Percentiles rank a stretch among this genome's conserved stretches.
Evolutionary conservation across 2,888 invertebrate species (phyloP).

Genomic region (Diplolepis rosae): DNA sequence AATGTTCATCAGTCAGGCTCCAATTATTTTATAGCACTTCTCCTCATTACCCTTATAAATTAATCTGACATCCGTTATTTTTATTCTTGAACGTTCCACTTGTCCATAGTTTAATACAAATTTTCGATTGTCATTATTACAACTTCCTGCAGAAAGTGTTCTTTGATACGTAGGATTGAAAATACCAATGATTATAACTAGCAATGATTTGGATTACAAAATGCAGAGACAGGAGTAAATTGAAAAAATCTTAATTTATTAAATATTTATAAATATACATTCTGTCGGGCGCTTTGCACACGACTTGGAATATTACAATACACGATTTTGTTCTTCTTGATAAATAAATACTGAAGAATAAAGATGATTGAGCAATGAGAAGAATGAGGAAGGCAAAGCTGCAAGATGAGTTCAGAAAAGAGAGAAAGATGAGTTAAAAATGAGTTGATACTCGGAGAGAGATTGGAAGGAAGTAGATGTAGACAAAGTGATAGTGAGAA

Average conservation of each 20-base stretch:
- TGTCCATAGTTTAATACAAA: not conserved
- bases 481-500: not conserved
- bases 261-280: constrained; percentile 66
- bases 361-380: constrained; percentile 36
- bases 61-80: constrained; percentile 37
- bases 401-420: constrained; percentile 4
- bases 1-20: constrained; percentile 58
- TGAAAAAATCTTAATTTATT: constrained; percentile 63
- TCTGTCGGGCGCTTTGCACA: too few relatives aligned
- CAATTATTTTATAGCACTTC: constrained; percentile 50
- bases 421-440: constrained; percentile 1
- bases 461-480: not conserved
- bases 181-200: not conserved
- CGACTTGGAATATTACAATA: constrained; percentile 48
- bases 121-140: not conserved
- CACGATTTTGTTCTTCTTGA: constrained; percentile 48
- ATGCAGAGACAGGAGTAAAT: not conserved
- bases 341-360: constrained; percentile 60
- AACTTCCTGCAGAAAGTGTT: constrained; percentile 21
- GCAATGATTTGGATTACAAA: not conserved
- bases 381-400: constrained; percentile 16
- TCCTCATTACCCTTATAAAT: constrained; percentile 4
- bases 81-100: constrained; percentile 1
- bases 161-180: not conserved
- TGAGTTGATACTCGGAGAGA: constrained; percentile 10